Percentiles rank a stretch among this genome's conserved stretches.
These are phyloP conservation scores for Hipposideros armiger DNA, from an alignment of 2,113 vertebrate genomes.

Conservation along the genomic window DNA sequence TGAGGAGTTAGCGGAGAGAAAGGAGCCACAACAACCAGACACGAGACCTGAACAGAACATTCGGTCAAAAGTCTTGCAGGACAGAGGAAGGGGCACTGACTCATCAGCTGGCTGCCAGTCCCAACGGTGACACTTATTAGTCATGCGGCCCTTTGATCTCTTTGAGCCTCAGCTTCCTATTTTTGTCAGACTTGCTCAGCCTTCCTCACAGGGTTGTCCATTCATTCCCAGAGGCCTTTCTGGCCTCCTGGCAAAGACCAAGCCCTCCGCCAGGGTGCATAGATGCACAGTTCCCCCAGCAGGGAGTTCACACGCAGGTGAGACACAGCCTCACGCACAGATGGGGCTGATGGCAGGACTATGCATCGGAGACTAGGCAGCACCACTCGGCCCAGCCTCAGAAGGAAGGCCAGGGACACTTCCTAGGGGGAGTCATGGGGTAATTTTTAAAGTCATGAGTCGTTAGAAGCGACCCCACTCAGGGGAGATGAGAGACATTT, in stretches of 20 bases:
- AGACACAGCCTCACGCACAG: background rate
- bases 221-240: background rate
- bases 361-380: no score
- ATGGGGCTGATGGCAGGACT: background rate
- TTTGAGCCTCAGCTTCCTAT: background rate
- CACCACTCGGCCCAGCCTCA: background rate
- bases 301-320: no score
- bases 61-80: background rate
- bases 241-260: background rate
- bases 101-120: fast-evolving
- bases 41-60: background rate
- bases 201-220: background rate
- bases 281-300: background rate
- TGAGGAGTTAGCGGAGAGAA: background rate
- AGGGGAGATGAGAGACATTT: background rate
- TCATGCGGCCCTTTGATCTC: background rate
- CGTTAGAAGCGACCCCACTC: background rate
- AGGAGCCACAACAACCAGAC: background rate
- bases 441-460: background rate
- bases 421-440: background rate
- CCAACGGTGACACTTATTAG: background rate
- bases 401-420: fast-evolving
- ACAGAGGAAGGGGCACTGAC: background rate
- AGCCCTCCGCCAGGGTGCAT: background rate
- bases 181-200: background rate